Percentiles rank a stretch among this genome's conserved stretches.
These are phyloP conservation scores for Astropecten irregularis DNA, from an alignment of 53 echinoderm and acorn worm species.

Conservation along the genomic window DNA sequence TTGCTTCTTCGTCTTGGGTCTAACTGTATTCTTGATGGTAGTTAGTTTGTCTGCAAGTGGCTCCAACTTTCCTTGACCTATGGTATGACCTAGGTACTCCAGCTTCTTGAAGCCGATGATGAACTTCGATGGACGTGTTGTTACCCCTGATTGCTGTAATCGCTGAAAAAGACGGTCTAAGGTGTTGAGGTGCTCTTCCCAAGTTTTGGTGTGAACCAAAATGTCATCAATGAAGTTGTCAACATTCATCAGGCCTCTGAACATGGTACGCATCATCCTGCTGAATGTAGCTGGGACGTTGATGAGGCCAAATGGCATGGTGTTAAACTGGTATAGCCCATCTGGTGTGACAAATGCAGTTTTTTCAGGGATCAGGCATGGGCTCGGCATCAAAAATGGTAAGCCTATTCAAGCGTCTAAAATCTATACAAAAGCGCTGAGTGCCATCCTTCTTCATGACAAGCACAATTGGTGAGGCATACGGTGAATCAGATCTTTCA, in stretches of 20 bases:
- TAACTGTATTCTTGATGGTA: neutral
- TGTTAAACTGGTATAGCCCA: constrained; percentile 47
- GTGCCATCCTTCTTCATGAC: constrained; percentile 1
- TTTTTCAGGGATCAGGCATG: constrained; percentile 34
- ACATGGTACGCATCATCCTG: constrained; percentile 22
- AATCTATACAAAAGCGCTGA: constrained; percentile 22
- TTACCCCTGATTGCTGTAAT: neutral
- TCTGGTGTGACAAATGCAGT: constrained; percentile 57
- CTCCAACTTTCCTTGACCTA: neutral
- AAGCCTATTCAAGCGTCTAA: neutral
- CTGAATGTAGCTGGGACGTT: constrained; percentile 19
- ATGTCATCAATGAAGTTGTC: constrained; percentile 53
- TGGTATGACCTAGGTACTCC: constrained; percentile 35
- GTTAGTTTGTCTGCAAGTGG: neutral
- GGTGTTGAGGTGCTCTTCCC: neutral
- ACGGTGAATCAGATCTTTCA: constrained; percentile 14
- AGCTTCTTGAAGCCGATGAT: neutral
- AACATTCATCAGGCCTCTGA: constrained; percentile 16
- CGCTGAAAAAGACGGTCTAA: neutral
- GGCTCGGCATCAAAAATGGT: constrained; percentile 39
- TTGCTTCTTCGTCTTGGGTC: constrained; percentile 30
- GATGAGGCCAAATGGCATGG: constrained; percentile 47
- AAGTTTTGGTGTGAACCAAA: constrained; percentile 39
- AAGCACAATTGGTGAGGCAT: constrained; percentile 17
- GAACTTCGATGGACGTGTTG: constrained; percentile 32